Base-by-base conservation (phyloP, 2,888 invertebrate species). In the Heteromyza rotundicornis region DNA sequence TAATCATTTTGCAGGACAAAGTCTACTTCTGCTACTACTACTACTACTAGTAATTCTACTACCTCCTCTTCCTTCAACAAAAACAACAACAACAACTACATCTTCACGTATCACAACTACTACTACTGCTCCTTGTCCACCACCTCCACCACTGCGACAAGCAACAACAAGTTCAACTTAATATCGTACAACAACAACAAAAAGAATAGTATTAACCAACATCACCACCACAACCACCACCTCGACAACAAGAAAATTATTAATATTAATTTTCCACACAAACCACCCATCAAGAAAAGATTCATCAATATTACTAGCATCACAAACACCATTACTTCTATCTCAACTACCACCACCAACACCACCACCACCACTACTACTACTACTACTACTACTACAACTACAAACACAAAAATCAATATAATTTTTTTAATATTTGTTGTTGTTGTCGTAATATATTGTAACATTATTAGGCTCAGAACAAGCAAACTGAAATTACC, bases 1-100 rank as follows among this genome's bases (percentile, higher is more conserved):
- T 75, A 78, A 81, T 81, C 81, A 81, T 81, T 81, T 81, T 81
- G 74, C 81, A 81, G 81, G 81, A 76, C 74, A 78, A 81, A 81
- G 78, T 73, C 82, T 79, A 76, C 81, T 80, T 76, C 77, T 80
- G 74, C 81, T 80, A 76, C 78, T 79, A 76, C 81, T 80, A 75
- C 77, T 80, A 74, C 81, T 80, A 76, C 78, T 75, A 76, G 76
- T 74, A 72, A 74, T 75, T 73, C 76, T 72, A 77, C 76, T 73
- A 72, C 75, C 73, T 73, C 78, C 77, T 80, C 77, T 73, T 80
- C 75, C 78, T 78, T 70, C 77, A 76, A 78, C 74, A 73, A 76
- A 68, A 72, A 69, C 75, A 27, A 70, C 70, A 73, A 75, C 67
- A 70, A 74, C 70, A 68, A 69, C 74, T 68, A 75, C 77, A 75